phyloP scores from a whole-genome alignment of 2,797 vertebrate genomes.

The Pempheris klunzingeri region DNA sequence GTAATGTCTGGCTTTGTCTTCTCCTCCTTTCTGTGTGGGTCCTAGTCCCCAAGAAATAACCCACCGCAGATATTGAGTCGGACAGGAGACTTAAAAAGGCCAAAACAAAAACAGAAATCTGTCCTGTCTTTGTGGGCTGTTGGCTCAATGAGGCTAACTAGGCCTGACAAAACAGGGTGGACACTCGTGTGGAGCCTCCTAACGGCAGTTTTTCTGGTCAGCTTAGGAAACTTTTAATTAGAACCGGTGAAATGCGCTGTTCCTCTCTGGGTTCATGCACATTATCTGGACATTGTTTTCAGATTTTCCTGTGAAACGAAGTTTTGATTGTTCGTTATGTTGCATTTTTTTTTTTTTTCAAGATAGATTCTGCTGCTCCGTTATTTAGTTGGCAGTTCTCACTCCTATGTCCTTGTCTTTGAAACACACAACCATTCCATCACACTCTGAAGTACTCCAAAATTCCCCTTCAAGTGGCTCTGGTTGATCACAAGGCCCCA shows the following conservation, averaged over 20 bases:
- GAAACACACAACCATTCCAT: slow-evolving; percentile 34
- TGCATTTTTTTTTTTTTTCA: neutral
- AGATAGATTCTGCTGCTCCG: neutral
- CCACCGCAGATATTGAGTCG: slow-evolving; percentile 37
- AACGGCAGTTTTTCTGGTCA: neutral
- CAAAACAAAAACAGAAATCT: slow-evolving; percentile 27
- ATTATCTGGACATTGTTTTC: neutral
- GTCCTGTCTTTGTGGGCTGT: slow-evolving; percentile 19
- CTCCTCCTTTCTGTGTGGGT: slow-evolving; percentile 2
- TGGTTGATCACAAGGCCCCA: slow-evolving; percentile 41
- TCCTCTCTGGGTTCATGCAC: neutral
- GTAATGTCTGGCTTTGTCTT: slow-evolving; percentile 9
- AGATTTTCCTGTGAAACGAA: neutral
- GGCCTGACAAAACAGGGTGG: slow-evolving; percentile 22
- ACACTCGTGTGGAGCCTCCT: neutral
- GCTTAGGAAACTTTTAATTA: neutral
- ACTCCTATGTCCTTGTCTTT: slow-evolving; percentile 1
- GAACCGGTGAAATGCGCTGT: neutral
- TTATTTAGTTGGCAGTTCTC: neutral
- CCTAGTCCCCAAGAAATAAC: slow-evolving; percentile 38
- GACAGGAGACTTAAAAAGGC: neutral
- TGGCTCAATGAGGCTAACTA: neutral
- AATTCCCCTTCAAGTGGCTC: slow-evolving; percentile 40
- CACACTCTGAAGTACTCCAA: slow-evolving; percentile 31
- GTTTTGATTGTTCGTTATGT: neutral